Evolutionary conservation across 2,797 vertebrate species (phyloP).

Genomic region (Myripristis jacobus): DNA sequence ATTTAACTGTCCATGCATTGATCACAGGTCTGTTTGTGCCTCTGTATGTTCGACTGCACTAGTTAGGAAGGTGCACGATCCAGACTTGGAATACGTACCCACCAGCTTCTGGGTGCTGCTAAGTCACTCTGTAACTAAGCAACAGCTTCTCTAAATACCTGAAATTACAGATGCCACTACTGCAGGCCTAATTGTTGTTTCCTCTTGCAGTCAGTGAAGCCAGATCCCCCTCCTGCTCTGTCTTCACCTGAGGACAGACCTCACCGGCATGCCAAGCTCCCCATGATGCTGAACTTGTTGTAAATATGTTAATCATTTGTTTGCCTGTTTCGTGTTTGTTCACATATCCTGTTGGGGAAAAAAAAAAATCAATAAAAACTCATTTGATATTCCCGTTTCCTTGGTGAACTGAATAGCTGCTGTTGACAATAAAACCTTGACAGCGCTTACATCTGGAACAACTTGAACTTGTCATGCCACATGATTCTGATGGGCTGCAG

Average conservation of each 20-base stretch:
- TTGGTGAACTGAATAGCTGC: background rate
- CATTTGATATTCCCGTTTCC: slow-evolving; percentile 49
- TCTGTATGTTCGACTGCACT: no score
- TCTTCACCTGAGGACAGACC: background rate
- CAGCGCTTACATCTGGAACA: background rate
- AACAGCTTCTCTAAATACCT: background rate
- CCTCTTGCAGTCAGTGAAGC: slow-evolving; percentile 50
- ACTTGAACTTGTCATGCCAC: no score
- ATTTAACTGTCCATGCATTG: no score
- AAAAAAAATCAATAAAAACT: slow-evolving; percentile 89
- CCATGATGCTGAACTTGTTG: slow-evolving; percentile 35
- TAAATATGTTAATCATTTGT: slow-evolving; percentile 60
- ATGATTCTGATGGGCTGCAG: background rate
- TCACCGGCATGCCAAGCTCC: background rate
- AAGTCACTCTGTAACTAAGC: background rate
- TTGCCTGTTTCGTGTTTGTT: slow-evolving; percentile 16
- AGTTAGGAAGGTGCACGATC: no score
- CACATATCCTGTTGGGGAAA: slow-evolving; percentile 53
- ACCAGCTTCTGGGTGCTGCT: no score
- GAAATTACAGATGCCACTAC: background rate
- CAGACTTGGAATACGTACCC: no score
- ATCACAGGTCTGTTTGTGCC: no score
- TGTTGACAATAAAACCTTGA: background rate
- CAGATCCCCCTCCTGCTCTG: background rate
- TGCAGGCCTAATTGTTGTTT: background rate